Conservation (phyloP, 2,888 invertebrate genomes). For the Adelphocoris suturalis region DNA sequence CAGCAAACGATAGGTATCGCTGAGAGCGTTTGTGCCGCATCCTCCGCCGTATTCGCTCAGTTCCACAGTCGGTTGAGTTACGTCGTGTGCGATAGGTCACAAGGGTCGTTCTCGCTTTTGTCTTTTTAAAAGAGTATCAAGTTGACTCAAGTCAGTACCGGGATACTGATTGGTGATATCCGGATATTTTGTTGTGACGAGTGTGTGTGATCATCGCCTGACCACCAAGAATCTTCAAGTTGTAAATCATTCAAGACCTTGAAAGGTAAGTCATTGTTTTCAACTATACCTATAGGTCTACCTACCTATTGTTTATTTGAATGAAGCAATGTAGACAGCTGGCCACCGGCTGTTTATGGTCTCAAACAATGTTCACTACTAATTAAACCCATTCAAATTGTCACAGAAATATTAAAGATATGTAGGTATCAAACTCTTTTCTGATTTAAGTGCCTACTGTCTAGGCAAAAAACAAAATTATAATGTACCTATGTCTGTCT, state of each 20-base stretch:
- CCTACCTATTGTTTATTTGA: neutral
- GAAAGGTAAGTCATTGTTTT: neutral
- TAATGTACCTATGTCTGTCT: no score
- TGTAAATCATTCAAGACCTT: neutral
- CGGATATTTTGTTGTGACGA: slow-evolving; percentile 39
- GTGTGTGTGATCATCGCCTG: slow-evolving; percentile 20
- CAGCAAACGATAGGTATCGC: slow-evolving; percentile 5
- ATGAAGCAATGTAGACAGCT: neutral
- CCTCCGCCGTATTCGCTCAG: slow-evolving; percentile 47
- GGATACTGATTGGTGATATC: neutral
- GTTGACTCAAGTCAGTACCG: slow-evolving; percentile 35
- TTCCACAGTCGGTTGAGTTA: slow-evolving; percentile 33
- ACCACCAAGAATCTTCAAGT: neutral
- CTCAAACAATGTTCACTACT: no score
- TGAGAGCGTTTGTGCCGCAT: slow-evolving; percentile 55
- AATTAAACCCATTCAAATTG: no score
- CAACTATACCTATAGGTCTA: neutral
- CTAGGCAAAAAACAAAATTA: no score
- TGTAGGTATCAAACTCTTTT: no score
- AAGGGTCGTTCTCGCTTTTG: neutral
- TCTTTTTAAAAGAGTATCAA: neutral
- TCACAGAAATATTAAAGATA: no score
- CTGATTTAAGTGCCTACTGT: no score
- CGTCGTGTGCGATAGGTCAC: slow-evolving; percentile 6
- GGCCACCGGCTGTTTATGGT: neutral